Base-by-base conservation (phyloP, 2,888 invertebrate species). In the Hemaris fuciformis region DNA sequence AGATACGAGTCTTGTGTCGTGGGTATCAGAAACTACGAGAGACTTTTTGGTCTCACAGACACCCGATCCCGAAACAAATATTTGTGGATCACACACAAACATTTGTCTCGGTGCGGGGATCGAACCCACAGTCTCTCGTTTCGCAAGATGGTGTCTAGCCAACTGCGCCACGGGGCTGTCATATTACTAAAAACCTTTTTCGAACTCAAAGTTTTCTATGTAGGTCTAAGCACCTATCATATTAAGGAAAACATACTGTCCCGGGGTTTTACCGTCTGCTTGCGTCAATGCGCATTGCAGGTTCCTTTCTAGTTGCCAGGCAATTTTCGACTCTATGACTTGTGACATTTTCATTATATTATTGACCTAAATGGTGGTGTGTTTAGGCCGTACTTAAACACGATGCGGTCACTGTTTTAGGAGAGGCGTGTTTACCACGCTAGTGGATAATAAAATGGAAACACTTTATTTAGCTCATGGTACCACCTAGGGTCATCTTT, bases 231-330 rank as follows among this genome's bases (percentile, higher is more conserved):
- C 5, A 3, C 38, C n/a, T 5, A 38, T 38, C 13, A n/a, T 25
- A 53, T 18, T 18, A 53, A 53, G 53, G 53, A 53, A 53, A 31
- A 53, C 31, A 1, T 15, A 27, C 8, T 48, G 15, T 8, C 18
- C 18, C 31, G 27, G 31, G 27, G 27, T 31, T 46, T 53, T 53
- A 53, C 53, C 31, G 53, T 31, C 4, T 45, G n/a, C n/a, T 38
- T 38, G 53, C 31, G 31, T 53, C 48, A 53, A 53, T 46, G 48
- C 48, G 48, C 48, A 53, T 27, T 53, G 48, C 48, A 27, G 48
- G 48, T 27, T 20, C 10, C 6, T 22, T n/a, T 31, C 43, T 10
- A 57, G 22, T 31, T 59, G 59, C 45, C 27, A 31, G 20, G 34
- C 45, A 27, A 42, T 18, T 31, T 31, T 53, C 18, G 15, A 31